Base-by-base conservation (phyloP, 2,113 vertebrate species). In the Phaetusa simplex region DNA sequence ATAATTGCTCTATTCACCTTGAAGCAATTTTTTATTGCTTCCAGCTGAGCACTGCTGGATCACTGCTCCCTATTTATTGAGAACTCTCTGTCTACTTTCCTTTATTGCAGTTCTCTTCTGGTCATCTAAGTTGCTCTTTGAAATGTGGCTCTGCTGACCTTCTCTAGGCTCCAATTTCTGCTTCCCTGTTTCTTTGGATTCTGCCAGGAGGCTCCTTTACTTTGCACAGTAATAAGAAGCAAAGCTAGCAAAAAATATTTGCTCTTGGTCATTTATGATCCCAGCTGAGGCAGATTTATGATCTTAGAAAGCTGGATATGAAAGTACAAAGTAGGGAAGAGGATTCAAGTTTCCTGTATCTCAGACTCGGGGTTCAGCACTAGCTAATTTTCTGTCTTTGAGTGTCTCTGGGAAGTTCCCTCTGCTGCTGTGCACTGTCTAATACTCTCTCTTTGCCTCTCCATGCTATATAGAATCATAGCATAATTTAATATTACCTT, bases 31-130 rank as follows among this genome's bases (percentile, higher is more conserved):
- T 22, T 88, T 18, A 56, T 42, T 36, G 38, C 47, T 90, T 56
- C 49, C 82, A 93, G 42, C 27, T 85, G 26, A 70, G 38, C 24
- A 47, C 58, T 49, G 45, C 52, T 61, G 65, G 29, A 14, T 43
- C 58, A 12, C 40, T n/a, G 23, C 14, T 70, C 14, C 73, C 34
- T 56, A 3, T 66, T 88, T 52, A 19, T 3, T 19, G 34, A 24
- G 24, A 34, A 20, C 3, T 71, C 8, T n/a, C 3, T 1, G 2
- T 15, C 8, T 56, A 0, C 6, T 82, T 40, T 6, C 6, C 4
- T 50, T 72, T 36, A 2, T 2, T 17, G 9, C 7, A 12, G 8
- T 9, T 2, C 4, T 36, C 4, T 53, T 38, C 14, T 43, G 8
- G 9, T 59, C 1, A 5, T 32, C 12, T 29, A 18, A 55, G 12